Base-by-base conservation (phyloP, 1,140 invertebrate species). In the Temnothorax nylanderi region DNA sequence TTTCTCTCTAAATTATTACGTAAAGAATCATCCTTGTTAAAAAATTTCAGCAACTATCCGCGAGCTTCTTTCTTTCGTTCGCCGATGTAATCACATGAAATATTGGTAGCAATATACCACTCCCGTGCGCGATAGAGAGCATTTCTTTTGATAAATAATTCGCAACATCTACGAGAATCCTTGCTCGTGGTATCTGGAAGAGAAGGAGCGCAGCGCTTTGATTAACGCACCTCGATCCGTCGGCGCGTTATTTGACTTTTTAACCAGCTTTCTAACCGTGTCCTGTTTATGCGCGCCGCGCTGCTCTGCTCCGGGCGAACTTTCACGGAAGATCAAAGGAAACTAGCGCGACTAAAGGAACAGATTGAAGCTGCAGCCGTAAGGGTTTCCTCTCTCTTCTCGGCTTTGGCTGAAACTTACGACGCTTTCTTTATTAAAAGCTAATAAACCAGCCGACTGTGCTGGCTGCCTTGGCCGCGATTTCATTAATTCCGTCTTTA, bases 311-410 rank as follows among this genome's bases (percentile, higher is more conserved):
- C 18, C 69, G 44, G 80, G 69, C 80, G 80, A 84, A 74, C 13
- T 84, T 84, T 75, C 80, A 74, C 54, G 26, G 54, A 75, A 75
- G 80, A 84, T 84, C 80, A 84, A 84, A 84, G 80, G n/a, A 51
- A 74, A 49, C 69, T 60, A 13, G 69, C 69, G 54, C 54, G 69
- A 84, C 80, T 74, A 49, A 26, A 84, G 69, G 69, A 84, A 74
- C 54, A 84, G 69, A 84, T 84, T 75, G 75, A 84, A 75, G 64
- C 34, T 49, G 16, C 69, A 62, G 80, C 69, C 69, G 69, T 44
- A 41, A 47, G 80, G 80, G 18, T n/a, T 32, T 62, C 44, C 32
- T 74, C 51, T 81, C 54, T 81, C 54, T 49, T 72, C 44, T 34
- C 54, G 41, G 47, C 80, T 75, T 84, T 75, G 69, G 47, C 64